Evolutionary conservation across 1,140 invertebrate species (phyloP), one percentile per base, ranked within the genome.

Genomic region (Pachypeltis micranthus): DNA sequence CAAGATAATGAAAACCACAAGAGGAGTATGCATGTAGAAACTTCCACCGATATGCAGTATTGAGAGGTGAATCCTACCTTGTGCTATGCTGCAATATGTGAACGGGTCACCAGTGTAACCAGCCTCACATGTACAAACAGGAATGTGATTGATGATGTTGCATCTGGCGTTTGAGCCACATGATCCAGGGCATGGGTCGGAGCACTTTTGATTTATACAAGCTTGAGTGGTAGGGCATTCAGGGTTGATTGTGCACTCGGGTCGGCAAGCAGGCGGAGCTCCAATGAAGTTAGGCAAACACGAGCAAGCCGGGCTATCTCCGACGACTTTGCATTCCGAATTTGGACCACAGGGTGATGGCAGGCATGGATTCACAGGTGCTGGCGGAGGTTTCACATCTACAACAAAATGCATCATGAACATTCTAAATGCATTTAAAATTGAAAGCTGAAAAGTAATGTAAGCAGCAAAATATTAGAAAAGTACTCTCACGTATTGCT

Each of bases 41-140:
- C n/a, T n/a, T n/a, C n/a, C n/a, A n/a, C n/a, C n/a, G n/a, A n/a
- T n/a, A n/a, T n/a, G n/a, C n/a, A n/a, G n/a, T n/a, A n/a, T n/a
- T n/a, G n/a, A n/a, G n/a, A n/a, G n/a, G n/a, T n/a, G n/a, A 51
- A 51, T 58, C 67, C 61, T 68, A 68, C 67, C 67, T 68, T 63
- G 63, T 51, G 62, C 31, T 3, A 55, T 59, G 10, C 67, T 59
- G 65, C 86, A 88, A 66, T 80, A 81, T 67, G 80, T 80, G 72
- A 88, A 87, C 63, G 87, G 86, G 80, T 90, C 85, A 28, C 87
- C 87, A 44, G 80, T 83, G 74, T 83, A 87, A 59, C 85, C 85
- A 65, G 78, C 76, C 23, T 81, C 74, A 73, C 87, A 90, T 62
- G 79, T 79, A 73, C 88, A 91, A 67, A 85, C 79, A 47, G 88